phyloP scores from a whole-genome alignment of 2,113 vertebrate genomes.

The Sylvietta virens region DNA sequence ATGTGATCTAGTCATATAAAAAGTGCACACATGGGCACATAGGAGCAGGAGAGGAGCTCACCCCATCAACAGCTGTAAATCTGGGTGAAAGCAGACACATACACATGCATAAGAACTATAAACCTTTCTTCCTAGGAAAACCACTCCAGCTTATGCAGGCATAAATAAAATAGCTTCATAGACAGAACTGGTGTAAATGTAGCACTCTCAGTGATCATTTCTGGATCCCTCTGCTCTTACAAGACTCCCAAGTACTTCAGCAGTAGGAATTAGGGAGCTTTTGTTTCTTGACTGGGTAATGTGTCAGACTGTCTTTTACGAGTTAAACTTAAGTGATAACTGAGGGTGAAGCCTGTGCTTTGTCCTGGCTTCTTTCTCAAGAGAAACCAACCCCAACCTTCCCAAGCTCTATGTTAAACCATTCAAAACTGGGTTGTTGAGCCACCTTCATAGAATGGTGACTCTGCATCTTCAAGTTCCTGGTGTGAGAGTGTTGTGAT shows the following conservation, averaged over 20 bases:
- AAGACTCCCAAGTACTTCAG: background rate
- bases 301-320: background rate
- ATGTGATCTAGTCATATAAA: accelerated
- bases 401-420: background rate
- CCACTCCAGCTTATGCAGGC: accelerated
- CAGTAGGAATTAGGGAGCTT: background rate
- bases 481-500: accelerated
- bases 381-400: background rate
- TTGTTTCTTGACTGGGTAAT: background rate
- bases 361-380: background rate
- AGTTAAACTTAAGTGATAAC: background rate
- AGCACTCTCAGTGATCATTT: background rate
- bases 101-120: background rate
- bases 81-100: background rate
- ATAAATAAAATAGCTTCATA: background rate
- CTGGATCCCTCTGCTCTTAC: background rate
- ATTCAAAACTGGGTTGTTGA: background rate
- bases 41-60: background rate
- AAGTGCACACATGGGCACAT: accelerated
- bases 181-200: background rate
- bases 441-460: background rate
- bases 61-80: background rate
- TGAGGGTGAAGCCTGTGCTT: background rate
- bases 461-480: background rate
- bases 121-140: background rate